Conservation (phyloP, 2,797 vertebrate species). For the Distichodus sexfasciatus region DNA sequence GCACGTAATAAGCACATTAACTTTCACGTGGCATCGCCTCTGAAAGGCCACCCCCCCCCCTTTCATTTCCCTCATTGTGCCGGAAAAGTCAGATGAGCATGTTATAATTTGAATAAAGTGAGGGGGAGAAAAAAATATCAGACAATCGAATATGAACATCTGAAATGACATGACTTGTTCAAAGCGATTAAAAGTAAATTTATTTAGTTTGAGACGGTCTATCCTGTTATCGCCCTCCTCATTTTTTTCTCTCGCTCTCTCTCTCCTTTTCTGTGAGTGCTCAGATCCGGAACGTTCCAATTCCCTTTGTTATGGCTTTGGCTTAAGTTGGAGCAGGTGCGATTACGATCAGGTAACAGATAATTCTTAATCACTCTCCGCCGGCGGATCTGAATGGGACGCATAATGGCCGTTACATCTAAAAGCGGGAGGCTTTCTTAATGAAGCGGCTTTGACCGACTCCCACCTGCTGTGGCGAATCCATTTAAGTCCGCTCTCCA, state of each 20-base stretch:
- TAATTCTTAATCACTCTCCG: constrained; percentile 77
- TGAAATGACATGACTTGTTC: constrained; percentile 80
- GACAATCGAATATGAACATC: constrained; percentile 79
- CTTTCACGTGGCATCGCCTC: constrained; percentile 73
- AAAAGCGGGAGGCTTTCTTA: constrained; percentile 72
- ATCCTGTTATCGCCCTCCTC: constrained; percentile 78
- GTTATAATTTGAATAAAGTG: constrained; percentile 84
- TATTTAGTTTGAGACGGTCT: constrained; percentile 79
- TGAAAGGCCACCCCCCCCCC: constrained; percentile 80
- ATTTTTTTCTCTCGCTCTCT: constrained; percentile 51
- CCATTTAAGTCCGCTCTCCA: constrained; percentile 70
- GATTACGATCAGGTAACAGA: constrained; percentile 77
- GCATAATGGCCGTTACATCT: constrained; percentile 73
- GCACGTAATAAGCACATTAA: constrained; percentile 78
- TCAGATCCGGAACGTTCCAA: constrained; percentile 68
- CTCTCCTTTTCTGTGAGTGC: constrained; percentile 68
- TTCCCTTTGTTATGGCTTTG: constrained; percentile 78
- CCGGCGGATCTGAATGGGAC: constrained; percentile 74
- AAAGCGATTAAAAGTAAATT: constrained; percentile 81
- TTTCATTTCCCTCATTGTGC: constrained; percentile 81
- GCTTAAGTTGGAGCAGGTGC: constrained; percentile 78
- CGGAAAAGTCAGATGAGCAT: constrained; percentile 80
- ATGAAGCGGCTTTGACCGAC: constrained; percentile 76
- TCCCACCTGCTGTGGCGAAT: constrained; percentile 75
- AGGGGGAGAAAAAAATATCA: too few relatives aligned